phyloP scores from a whole-genome alignment of 2,888 invertebrate genomes.

The Melitaea athalia region DNA sequence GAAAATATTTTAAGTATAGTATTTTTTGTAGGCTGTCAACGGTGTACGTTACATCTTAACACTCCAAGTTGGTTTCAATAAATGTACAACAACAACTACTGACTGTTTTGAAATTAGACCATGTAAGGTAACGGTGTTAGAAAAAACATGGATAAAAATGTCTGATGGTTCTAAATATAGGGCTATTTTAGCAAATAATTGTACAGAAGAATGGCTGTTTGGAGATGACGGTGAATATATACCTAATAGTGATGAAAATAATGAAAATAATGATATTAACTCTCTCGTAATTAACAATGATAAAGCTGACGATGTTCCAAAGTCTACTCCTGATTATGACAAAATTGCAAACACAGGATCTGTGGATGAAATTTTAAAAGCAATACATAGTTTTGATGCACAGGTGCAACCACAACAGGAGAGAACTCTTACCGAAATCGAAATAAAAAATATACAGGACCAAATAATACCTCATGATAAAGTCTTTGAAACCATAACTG shows the following conservation, averaged over 20 bases:
- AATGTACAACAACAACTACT: slow-evolving; percentile 59
- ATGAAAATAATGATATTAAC: slow-evolving; percentile 46
- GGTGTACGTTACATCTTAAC: slow-evolving; percentile 83
- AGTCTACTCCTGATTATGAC: slow-evolving; percentile 43
- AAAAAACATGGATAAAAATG: slow-evolving; percentile 85
- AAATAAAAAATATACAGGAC: slow-evolving; percentile 64
- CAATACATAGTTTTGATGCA: slow-evolving; percentile 55
- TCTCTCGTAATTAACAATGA: slow-evolving; percentile 16
- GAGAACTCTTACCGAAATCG: slow-evolving; percentile 57
- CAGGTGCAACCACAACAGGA: slow-evolving; percentile 55
- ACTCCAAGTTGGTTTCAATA: slow-evolving; percentile 74
- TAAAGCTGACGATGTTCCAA: slow-evolving; percentile 23
- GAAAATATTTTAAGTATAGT: neutral
- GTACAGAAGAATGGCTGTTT: slow-evolving; percentile 82
- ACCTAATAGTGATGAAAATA: slow-evolving; percentile 44
- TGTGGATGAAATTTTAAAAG: slow-evolving; percentile 61
- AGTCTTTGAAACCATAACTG: slow-evolving; percentile 35
- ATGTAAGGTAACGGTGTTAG: slow-evolving; percentile 84
- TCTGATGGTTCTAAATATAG: slow-evolving; percentile 82
- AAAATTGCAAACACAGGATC: slow-evolving; percentile 57
- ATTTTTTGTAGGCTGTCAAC: slow-evolving; percentile 71
- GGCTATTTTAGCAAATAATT: slow-evolving; percentile 85
- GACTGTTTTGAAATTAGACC: slow-evolving; percentile 63
- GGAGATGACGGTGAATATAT: slow-evolving; percentile 63
- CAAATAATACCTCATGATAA: slow-evolving; percentile 66